Evolutionary conservation across 1,140 invertebrate genomes (phyloP).

Genomic region (Hyles euphorbiae): DNA sequence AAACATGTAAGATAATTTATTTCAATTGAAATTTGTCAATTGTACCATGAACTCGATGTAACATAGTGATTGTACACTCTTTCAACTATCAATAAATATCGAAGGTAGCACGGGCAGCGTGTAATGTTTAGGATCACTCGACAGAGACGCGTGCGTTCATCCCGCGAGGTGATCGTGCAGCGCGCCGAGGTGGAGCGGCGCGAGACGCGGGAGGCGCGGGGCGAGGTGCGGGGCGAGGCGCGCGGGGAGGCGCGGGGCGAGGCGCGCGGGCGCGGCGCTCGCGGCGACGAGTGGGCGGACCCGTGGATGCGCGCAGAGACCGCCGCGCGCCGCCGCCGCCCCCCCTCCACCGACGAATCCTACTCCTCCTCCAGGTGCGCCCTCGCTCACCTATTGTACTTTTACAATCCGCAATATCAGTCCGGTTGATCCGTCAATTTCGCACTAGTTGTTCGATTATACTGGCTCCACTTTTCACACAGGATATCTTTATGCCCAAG

Average conservation of each 20-base stretch:
- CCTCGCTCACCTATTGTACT: neutral
- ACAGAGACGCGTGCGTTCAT: conserved; percentile 78
- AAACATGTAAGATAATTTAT: too few relatives aligned
- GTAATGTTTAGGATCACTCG: too few relatives aligned
- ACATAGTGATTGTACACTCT: too few relatives aligned
- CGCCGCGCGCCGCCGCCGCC: conserved; percentile 61
- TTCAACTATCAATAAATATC: too few relatives aligned
- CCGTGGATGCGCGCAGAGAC: conserved; percentile 87
- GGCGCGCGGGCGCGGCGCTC: conserved; percentile 81
- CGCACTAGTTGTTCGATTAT: too few relatives aligned
- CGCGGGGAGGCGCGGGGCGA: conserved; percentile 83
- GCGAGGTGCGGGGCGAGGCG: conserved; percentile 66
- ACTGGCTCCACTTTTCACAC: too few relatives aligned
- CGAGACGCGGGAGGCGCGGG: conserved; percentile 24
- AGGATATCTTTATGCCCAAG: too few relatives aligned
- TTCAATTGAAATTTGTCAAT: too few relatives aligned
- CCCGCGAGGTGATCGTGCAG: conserved; percentile 87
- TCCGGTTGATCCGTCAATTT: too few relatives aligned
- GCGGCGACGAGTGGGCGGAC: conserved; percentile 93
- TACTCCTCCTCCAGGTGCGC: conserved; percentile 83
- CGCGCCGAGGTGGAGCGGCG: conserved; percentile 77
- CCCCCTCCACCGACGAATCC: conserved; percentile 85
- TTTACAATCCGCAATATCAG: too few relatives aligned
- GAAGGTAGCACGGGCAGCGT: too few relatives aligned
- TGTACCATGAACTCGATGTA: too few relatives aligned